These are phyloP conservation scores for Cariama cristata DNA, from an alignment of 2,113 vertebrate genomes.

Conservation along the genomic window DNA sequence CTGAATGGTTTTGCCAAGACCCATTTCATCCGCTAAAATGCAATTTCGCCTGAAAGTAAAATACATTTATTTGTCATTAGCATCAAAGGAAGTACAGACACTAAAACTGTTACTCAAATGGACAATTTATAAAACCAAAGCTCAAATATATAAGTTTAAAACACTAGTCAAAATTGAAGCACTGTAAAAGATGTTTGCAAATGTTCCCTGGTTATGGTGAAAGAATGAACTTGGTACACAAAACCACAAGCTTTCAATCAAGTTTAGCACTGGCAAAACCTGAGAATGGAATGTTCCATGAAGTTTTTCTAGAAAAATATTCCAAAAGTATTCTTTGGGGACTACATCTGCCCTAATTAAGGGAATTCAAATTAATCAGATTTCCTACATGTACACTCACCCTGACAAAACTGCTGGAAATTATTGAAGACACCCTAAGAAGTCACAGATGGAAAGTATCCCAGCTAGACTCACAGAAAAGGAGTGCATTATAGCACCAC, in stretches of 20 bases:
- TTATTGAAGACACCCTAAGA: not conserved
- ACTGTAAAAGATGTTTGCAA: not conserved
- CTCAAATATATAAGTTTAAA: not conserved
- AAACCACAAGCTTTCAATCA: not conserved
- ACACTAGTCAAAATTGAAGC: not conserved
- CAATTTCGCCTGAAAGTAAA: constrained; percentile 89
- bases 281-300: not conserved
- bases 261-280: not conserved
- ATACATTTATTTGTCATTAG: constrained; percentile 20
- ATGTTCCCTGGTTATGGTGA: not conserved
- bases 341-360: not conserved
- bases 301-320: not conserved
- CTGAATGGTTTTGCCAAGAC: constrained; percentile 98
- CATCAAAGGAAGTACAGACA: not conserved
- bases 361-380: not conserved
- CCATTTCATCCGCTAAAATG: constrained; percentile 99
- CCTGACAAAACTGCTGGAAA: not conserved
- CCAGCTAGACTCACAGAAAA: not conserved
- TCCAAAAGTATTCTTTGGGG: not conserved
- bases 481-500: not conserved
- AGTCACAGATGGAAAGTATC: not conserved
- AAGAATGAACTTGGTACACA: not conserved
- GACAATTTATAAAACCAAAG: not conserved
- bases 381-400: not conserved
- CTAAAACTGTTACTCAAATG: not conserved